Evolutionary conservation across 30 jellyfish, hydroid and myxozoan species (phyloP), one percentile per base, ranked within the genome.

Genomic region (Chrysaora quinquecirrha): DNA sequence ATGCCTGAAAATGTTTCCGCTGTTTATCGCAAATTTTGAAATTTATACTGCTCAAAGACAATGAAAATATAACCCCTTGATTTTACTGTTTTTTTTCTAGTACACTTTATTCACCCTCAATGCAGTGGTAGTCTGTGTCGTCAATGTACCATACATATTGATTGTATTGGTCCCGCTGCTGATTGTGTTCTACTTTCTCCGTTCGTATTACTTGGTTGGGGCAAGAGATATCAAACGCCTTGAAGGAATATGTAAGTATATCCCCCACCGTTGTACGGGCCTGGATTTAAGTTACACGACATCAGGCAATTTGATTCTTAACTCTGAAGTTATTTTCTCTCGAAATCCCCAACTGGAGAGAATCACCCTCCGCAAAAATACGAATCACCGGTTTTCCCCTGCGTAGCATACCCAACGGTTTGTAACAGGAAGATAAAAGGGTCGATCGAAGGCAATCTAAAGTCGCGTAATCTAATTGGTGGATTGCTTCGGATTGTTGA

Each of bases 211-310:
- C 71, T 46, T 85, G 78, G 83, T 38, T 22, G 75, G 95, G 18
- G 93, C 90, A 19, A 71, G 97, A n/a, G 87, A 80, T 21, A 69
- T 88, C 75, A 88, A 88, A 73, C 56, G 97, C 20, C 73, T 88
- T 21, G 97, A 88, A 81, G 94, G 90, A 31, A 71, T 88, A 27
- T 87, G 97, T 88, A 63, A 70, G 96, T 67, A 19, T 16, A n/a
- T n/a, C n/a, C n/a, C n/a, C n/a, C n/a, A n/a, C n/a, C n/a, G n/a
- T n/a, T n/a, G n/a, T n/a, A n/a, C n/a, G n/a, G n/a, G n/a, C n/a
- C n/a, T n/a, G n/a, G n/a, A n/a, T n/a, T n/a, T n/a, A n/a, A n/a
- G n/a, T n/a, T n/a, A n/a, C n/a, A n/a, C n/a, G n/a, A n/a, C n/a
- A n/a, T n/a, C n/a, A n/a, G n/a, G n/a, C n/a, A n/a, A n/a, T n/a